Evolutionary conservation across 2,797 vertebrate species (phyloP).

Genomic region (Alca torda): DNA sequence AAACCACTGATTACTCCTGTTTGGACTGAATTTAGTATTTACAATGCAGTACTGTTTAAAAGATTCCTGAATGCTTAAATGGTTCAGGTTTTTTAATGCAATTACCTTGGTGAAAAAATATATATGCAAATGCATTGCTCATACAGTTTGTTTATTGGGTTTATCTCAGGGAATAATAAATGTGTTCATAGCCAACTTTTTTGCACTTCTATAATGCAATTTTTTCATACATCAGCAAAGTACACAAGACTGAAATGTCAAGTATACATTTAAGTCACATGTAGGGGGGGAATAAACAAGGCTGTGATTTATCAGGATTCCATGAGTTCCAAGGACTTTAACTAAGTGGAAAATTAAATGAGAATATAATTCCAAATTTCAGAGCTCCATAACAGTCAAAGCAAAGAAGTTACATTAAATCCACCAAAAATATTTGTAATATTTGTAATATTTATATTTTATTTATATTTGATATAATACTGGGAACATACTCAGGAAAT

Average conservation of each 20-base stretch:
- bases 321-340: background rate
- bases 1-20: background rate
- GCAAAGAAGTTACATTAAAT: background rate
- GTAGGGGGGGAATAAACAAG: background rate
- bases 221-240: constrained; percentile 19
- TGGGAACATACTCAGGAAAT: background rate
- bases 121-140: background rate
- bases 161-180: constrained; percentile 5
- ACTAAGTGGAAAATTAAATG: background rate
- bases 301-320: background rate
- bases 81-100: background rate
- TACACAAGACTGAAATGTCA: constrained; percentile 34
- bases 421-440: background rate
- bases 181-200: constrained; percentile 1
- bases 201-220: background rate
- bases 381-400: background rate
- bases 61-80: background rate
- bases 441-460: background rate
- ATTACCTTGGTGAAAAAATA: background rate
- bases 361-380: background rate
- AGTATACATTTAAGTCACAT: background rate
- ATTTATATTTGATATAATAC: background rate
- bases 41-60: background rate
- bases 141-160: background rate
- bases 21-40: background rate